These are phyloP conservation scores for Spodoptera frugiperda DNA, from an alignment of 1,140 invertebrate genomes.

Conservation along the genomic window DNA sequence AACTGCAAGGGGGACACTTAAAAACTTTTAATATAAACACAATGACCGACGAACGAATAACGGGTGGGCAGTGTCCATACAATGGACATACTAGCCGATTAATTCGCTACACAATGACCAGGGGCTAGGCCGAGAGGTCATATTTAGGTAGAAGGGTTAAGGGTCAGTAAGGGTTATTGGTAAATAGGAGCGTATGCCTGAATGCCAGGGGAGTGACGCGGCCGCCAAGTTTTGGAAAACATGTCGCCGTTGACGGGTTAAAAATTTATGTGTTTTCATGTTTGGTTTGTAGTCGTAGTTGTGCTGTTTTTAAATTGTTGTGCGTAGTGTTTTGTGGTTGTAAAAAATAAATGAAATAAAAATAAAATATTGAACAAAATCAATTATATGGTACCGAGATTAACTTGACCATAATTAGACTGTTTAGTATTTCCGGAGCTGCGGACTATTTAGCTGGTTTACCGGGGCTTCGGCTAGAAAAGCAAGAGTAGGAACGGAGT, in stretches of 20 bases:
- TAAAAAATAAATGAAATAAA: too few relatives aligned
- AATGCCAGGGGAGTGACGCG: constrained; percentile 75
- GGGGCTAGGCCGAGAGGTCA: constrained; percentile 76
- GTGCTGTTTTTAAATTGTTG: constrained; percentile 33
- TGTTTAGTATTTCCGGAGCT: too few relatives aligned
- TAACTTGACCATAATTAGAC: too few relatives aligned
- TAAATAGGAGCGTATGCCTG: constrained; percentile 78
- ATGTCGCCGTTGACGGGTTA: constrained; percentile 66
- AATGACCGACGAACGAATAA: constrained; percentile 62
- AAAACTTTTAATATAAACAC: constrained; percentile 79
- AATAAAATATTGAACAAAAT: too few relatives aligned
- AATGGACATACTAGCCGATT: constrained; percentile 79
- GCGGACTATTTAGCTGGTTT: too few relatives aligned
- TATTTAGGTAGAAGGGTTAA: constrained; percentile 83
- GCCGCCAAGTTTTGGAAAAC: constrained; percentile 69
- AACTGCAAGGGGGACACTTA: constrained; percentile 71
- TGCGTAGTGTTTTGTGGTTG: background rate
- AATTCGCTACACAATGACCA: constrained; percentile 80
- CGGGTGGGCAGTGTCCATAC: constrained; percentile 75
- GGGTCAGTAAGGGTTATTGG: constrained; percentile 78
- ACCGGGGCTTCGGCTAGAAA: too few relatives aligned
- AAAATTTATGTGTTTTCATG: constrained; percentile 82
- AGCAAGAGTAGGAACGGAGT: too few relatives aligned
- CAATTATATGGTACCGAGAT: too few relatives aligned
- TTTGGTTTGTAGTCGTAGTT: constrained; percentile 54